phyloP scores from a whole-genome alignment of 2,888 invertebrate genomes.

The Sericinus montela region DNA sequence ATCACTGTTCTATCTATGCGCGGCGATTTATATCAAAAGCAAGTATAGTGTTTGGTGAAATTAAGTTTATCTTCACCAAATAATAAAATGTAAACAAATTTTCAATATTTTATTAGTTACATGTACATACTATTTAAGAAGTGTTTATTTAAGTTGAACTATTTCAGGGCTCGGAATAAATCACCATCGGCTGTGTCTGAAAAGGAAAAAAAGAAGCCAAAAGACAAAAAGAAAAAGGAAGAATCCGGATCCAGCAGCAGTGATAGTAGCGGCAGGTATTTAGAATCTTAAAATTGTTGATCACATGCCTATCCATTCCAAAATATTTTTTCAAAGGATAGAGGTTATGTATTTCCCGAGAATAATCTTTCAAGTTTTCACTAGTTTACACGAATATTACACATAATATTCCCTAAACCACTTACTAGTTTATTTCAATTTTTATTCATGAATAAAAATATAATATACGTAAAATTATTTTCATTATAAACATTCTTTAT shows the following conservation, averaged over 20 bases:
- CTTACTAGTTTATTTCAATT: too few relatives aligned
- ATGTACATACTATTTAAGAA: not conserved
- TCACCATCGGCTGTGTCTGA: conserved; percentile 84
- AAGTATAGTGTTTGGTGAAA: too few relatives aligned
- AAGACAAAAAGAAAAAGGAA: conserved; percentile 82
- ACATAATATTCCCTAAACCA: too few relatives aligned
- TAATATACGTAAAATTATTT: too few relatives aligned
- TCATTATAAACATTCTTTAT: too few relatives aligned
- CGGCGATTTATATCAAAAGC: too few relatives aligned
- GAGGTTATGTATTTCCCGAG: conserved; percentile 22
- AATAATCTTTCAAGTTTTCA: too few relatives aligned
- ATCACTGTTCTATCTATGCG: too few relatives aligned
- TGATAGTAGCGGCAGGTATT: conserved; percentile 85
- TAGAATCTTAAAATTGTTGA: not conserved
- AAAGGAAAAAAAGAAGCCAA: conserved; percentile 84
- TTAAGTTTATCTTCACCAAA: too few relatives aligned
- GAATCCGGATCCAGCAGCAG: conserved; percentile 89
- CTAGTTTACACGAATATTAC: too few relatives aligned
- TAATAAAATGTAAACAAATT: conserved; percentile 7
- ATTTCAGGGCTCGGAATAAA: conserved; percentile 85
- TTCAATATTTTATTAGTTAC: too few relatives aligned
- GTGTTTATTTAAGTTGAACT: conserved; percentile 2
- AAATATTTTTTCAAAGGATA: conserved; percentile 16
- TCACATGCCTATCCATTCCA: conserved; percentile 12
- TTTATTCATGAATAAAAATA: too few relatives aligned